Base-by-base conservation (phyloP, 2,113 vertebrate genomes). In the Corythornis cristatus region DNA sequence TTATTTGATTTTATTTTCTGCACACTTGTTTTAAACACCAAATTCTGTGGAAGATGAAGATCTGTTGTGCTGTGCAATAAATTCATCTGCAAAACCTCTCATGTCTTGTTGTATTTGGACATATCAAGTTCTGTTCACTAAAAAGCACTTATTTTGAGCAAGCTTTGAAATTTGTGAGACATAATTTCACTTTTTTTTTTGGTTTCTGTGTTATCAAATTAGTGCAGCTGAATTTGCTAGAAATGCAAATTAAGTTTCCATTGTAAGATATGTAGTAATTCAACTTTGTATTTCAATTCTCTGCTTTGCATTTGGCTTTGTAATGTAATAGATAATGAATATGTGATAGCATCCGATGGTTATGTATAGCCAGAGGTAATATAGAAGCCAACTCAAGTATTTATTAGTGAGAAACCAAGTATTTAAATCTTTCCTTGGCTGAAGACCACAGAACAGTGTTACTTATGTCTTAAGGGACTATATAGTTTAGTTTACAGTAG, bases 371-470 rank as follows among this genome's bases (percentile, higher is more conserved):
- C 46, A 90, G 81, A 92, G 74, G 66, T 61, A 81, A 56, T 86
- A 66, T 10, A 40, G 58, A 87, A 40, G 8, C 5, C 5, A 13
- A 21, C 20, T 11, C 15, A 70, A 56, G 22, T 60, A 73, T 73
- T 91, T 93, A 33, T 53, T 65, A 62, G 23, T 56, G 68, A 19
- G 54, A 86, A 86, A 70, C 42, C 8, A 79, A 12, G 21, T 76
- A 23, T 67, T 74, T 94, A 65, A 94, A 37, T 95, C 88, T 95
- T 88, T 80, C 26, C 35, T 83, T 82, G n/a, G 79, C 83, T 31
- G 61, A 73, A 78, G 58, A 88, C 37, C 62, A 16, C 17, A 72
- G 73, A 93, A 40, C 42, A 79, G 33, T 12, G 58, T 86, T 83
- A 92, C 78, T 97, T 94, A 64, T 89, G 72, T 83, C 60, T 87